Evolutionary conservation across 2,113 vertebrate species (phyloP), one percentile per base, ranked within the genome.

Genomic region (Rhabdomys dilectus): DNA sequence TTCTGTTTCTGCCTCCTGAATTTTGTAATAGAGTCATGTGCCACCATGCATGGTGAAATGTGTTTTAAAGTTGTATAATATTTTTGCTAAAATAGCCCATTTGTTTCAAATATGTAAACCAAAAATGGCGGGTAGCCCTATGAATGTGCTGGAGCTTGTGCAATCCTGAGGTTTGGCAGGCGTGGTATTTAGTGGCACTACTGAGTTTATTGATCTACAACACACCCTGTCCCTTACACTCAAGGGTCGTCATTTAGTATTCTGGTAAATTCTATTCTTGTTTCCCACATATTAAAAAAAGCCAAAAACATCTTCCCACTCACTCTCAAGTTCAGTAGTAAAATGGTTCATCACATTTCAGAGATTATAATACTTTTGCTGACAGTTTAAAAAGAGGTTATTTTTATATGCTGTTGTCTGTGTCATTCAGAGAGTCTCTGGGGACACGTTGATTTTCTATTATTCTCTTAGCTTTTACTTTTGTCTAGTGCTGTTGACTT

Each of bases 371-470:
- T 70, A 72, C n/a, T 90, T 90, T 76, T 77, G 42, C 56, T 34
- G 56, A 64, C 56, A 51, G 34, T 78, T 48, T 77, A 62, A 45
- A 93, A 82, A 87, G 58, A 62, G 91, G 56, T 95, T 97, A 95
- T 97, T 98, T 97, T 97, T 97, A 7, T 96, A 96, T 93, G 42
- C 36, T 10, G n/a, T 42, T 73, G 21, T 95, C 93, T 48, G 39
- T 34, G 34, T 70, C 88, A 62, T 93, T 96, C 73, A 91, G 31
- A 53, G 13, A n/a, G 39, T n/a, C 36, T 89, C 94, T 96, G 51
- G 77, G 91, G 89, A 88, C 39, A 70, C 22, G 24, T 75, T 94
- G 19, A 24, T 70, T 51, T 21, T 2, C 73, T 68, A 31, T 48
- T 51, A 17, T n/a, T 70, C 13, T 53, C 68, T 36, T n/a, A 53